These are phyloP conservation scores for Drosophila rubida DNA, from an alignment of 2,888 invertebrate species.

Conservation along the genomic window DNA sequence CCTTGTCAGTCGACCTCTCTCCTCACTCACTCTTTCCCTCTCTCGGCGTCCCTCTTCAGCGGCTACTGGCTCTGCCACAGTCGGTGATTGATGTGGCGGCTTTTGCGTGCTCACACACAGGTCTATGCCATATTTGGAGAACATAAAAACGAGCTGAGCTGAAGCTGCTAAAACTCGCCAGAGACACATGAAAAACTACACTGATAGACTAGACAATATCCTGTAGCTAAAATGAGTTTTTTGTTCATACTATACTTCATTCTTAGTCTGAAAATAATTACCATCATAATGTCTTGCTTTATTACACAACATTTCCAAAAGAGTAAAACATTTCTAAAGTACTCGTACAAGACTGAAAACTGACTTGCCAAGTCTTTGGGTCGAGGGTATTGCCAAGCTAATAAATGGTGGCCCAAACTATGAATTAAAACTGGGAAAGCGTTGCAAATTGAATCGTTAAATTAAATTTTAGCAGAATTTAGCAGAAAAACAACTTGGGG, in stretches of 20 bases:
- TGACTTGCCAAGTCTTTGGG: background rate
- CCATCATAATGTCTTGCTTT: too few species aligned
- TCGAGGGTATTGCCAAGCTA: background rate
- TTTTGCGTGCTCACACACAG: constrained; percentile 27
- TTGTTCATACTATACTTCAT: too few species aligned
- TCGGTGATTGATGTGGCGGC: constrained; percentile 69
- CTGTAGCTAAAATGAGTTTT: background rate
- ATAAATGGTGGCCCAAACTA: constrained; percentile 27
- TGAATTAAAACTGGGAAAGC: constrained; percentile 40
- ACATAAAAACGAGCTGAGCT: constrained; percentile 44
- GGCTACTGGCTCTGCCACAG: constrained; percentile 19
- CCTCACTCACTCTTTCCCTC: background rate
- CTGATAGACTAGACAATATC: background rate
- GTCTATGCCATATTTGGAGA: constrained; percentile 53
- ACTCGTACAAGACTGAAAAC: too few species aligned
- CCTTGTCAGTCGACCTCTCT: constrained; percentile 56
- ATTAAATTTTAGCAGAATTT: constrained; percentile 32
- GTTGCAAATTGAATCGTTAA: constrained; percentile 50
- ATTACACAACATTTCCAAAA: too few species aligned
- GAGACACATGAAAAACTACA: constrained; percentile 1
- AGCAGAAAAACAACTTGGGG: constrained; percentile 24
- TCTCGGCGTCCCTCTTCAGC: background rate
- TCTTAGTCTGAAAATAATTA: too few species aligned
- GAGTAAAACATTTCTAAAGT: too few species aligned
- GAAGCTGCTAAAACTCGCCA: constrained; percentile 5